These are phyloP conservation scores for Mystacides longicornis DNA, from an alignment of 2,888 invertebrate species.

Conservation along the genomic window DNA sequence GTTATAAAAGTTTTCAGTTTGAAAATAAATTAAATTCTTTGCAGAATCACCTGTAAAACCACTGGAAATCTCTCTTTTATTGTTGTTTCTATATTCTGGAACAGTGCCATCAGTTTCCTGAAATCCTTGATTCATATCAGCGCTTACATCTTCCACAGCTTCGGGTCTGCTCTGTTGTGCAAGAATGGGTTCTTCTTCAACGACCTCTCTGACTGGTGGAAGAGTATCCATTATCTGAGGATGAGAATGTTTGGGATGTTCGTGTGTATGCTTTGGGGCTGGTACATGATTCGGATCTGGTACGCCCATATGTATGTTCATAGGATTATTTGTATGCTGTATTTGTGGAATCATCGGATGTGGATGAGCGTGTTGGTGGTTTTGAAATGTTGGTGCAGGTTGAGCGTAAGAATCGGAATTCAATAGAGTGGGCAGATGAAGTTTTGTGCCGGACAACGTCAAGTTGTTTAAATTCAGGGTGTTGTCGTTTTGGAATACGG, in stretches of 20 bases:
- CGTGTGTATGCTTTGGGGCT: background rate
- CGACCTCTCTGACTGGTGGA: background rate
- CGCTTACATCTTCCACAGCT: background rate
- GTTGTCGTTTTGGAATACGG: background rate
- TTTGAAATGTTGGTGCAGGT: background rate
- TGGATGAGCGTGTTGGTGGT: background rate
- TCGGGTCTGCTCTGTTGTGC: background rate
- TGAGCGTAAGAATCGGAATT: background rate
- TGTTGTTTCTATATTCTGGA: slow-evolving; percentile 1
- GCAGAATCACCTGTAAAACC: slow-evolving; percentile 9
- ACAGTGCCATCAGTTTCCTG: background rate
- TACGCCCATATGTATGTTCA: background rate
- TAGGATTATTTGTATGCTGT: background rate
- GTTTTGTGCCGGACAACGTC: background rate
- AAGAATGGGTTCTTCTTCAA: background rate
- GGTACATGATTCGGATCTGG: background rate
- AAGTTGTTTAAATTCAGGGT: slow-evolving; percentile 3
- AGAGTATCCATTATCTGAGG: background rate
- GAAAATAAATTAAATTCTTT: slow-evolving; percentile 12
- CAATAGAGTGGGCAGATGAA: background rate
- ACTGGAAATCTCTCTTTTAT: slow-evolving; percentile 11
- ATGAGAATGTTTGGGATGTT: background rate
- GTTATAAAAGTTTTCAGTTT: background rate
- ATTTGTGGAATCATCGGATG: background rate
- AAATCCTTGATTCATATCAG: too few species aligned